Percentiles rank a stretch among this genome's conserved stretches.
Evolutionary conservation across 2,113 vertebrate species (phyloP).

Genomic region (Caloenas nicobarica): DNA sequence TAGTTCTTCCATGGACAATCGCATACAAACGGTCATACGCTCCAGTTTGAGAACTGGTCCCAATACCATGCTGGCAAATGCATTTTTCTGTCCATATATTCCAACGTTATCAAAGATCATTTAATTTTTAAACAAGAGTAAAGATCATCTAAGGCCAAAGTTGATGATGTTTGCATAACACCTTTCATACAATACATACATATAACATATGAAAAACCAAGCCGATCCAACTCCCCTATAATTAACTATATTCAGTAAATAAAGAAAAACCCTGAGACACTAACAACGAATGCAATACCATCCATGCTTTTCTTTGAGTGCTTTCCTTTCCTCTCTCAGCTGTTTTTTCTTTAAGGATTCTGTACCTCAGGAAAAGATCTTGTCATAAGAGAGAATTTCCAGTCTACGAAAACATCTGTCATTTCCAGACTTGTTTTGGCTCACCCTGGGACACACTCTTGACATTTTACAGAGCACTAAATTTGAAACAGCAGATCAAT

Average conservation of each 20-base stretch:
- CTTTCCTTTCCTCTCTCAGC: not conserved
- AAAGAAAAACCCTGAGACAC: not conserved
- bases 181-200: not conserved
- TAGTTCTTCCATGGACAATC: not conserved
- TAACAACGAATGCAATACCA: not conserved
- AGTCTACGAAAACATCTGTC: not conserved
- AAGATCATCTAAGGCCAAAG: not conserved
- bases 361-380: not conserved
- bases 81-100: not conserved
- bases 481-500: not conserved
- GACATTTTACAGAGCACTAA: not conserved
- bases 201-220: not conserved
- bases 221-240: not conserved
- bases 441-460: not conserved
- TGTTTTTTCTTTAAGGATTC: not conserved
- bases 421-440: not conserved
- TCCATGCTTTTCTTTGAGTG: not conserved
- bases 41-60: not conserved
- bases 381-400: not conserved
- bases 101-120: not conserved
- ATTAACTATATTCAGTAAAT: not conserved
- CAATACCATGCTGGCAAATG: not conserved
- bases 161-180: not conserved
- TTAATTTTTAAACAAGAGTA: not conserved
- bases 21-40: not conserved